phyloP scores from a whole-genome alignment of 2,888 invertebrate species.

The Lasioglossum morio region DNA sequence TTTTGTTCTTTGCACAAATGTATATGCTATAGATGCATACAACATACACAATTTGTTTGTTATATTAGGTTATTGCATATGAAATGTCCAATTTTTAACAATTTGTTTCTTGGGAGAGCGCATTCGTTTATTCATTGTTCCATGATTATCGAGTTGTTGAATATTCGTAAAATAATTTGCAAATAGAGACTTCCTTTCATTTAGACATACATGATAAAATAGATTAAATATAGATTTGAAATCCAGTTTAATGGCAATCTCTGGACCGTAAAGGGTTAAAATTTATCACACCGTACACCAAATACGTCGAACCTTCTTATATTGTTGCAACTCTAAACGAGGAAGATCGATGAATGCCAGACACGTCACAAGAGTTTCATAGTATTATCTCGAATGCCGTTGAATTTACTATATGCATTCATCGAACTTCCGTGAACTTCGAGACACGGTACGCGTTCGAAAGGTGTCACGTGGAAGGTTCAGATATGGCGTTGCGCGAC shows the following conservation, averaged over 20 bases:
- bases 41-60: not conserved
- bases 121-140: not conserved
- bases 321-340: not conserved
- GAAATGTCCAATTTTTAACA: not conserved
- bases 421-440: conserved; percentile 35
- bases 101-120: not conserved
- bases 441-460: not conserved
- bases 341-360: conserved; percentile 23
- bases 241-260: not conserved
- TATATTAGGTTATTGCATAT: not conserved
- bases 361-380: conserved; percentile 15
- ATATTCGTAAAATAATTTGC: not conserved
- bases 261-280: not conserved
- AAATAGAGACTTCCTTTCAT: not conserved
- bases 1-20: not conserved
- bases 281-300: not conserved
- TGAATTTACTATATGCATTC: conserved; percentile 17
- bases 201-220: not conserved
- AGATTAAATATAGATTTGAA: not conserved
- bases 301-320: not conserved
- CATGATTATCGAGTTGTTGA: not conserved
- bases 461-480: conserved; percentile 26
- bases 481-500: conserved; percentile 36
- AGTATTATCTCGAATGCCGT: conserved; percentile 19
- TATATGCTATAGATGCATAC: not conserved